Evolutionary conservation across 2,888 invertebrate genomes (phyloP), one percentile per base, ranked within the genome.

Genomic region (Muscina levida): DNA sequence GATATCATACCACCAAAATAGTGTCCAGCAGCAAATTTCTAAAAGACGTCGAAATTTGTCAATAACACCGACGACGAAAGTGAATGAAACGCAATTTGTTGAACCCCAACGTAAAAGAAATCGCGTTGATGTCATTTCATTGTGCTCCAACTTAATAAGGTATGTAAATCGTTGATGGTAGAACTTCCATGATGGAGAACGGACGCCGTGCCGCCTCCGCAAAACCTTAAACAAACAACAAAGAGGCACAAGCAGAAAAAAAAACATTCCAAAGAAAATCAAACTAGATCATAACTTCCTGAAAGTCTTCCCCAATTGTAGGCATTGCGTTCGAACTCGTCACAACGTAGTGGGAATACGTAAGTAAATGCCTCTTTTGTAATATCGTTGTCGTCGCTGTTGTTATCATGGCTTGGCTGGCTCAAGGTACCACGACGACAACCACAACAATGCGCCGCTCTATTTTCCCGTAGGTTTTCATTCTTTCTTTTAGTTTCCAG

Each of bases 1-100:
- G 76, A 80, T 73, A 71, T 80, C 80, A 76, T 76, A 42, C 62
- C 62, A 62, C 42, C 62, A 42, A 62, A 62, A 62, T 42, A 62
- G 19, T 22, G 4, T 15, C 5, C 48, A 37, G 39, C 48, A 37
- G 39, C 59, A 37, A 19, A 17, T 17, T 22, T 3, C 31, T 15
- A 31, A 57, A 57, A 37, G 17, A n/a, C 6, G 17, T 19, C 24
- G 51, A 48, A 44, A 44, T 53, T 53, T 26, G 26, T 44, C 24
- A 24, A 56, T 37, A 62, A 22, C 39, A 11, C 10, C 31, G 6
- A 57, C 15, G 11, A 39, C 4, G 19, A 19, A 62, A 62, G 11
- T 22, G 1, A 53, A 24, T 24, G 1, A 31, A 22, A 31, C 37
- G 31, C 39, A 62, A 59, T 37, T 42, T 17, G 37, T 19, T 62